A percentile compares a stretch with the other conserved stretches of the same genome.
phyloP scores from a whole-genome alignment of 2,888 invertebrate species.

The Agrotis ipsilon region DNA sequence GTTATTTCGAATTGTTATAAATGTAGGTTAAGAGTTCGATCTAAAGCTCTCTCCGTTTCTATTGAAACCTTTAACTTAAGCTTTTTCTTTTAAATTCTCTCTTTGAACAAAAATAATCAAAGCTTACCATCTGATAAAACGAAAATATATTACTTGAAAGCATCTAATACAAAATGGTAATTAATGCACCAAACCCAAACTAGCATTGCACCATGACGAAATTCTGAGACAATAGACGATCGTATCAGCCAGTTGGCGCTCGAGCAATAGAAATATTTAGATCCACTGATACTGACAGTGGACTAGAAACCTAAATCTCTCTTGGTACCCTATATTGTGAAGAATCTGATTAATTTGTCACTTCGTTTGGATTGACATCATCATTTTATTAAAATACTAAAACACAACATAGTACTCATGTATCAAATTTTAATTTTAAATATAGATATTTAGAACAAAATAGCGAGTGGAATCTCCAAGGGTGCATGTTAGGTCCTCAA shows the following conservation, averaged over 20 bases:
- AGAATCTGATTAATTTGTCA: constrained; percentile 14
- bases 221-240: constrained; percentile 57
- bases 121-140: background rate
- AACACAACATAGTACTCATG: no score
- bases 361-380: background rate
- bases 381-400: background rate
- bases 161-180: constrained; percentile 43
- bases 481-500: background rate
- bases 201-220: constrained; percentile 45
- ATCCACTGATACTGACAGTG: constrained; percentile 47
- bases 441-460: no score
- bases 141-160: constrained; percentile 13
- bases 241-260: constrained; percentile 48
- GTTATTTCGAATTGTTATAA: background rate
- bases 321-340: background rate
- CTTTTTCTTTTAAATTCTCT: no score
- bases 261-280: constrained; percentile 58
- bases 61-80: background rate
- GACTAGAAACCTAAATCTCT: constrained; percentile 44
- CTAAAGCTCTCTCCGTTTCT: background rate
- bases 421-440: no score
- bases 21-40: background rate
- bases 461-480: background rate
- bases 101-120: background rate
- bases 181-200: constrained; percentile 35